Percentiles rank a stretch among this genome's conserved stretches.
Evolutionary conservation across 2,797 vertebrate genomes (phyloP).

Genomic region (Stomatorhinus walkeri): DNA sequence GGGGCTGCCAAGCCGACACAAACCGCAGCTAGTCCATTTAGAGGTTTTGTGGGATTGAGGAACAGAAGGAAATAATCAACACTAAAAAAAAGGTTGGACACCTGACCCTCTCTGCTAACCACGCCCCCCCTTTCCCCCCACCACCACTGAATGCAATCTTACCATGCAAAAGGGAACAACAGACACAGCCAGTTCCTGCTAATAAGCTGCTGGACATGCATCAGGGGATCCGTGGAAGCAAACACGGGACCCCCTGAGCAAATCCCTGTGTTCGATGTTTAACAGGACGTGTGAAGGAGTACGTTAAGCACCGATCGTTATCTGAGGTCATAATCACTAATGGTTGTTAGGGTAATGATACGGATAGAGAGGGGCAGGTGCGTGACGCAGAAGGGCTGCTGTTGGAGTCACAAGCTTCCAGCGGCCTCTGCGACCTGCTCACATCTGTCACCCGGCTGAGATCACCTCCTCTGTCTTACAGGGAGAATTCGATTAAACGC

Average conservation of each 20-base stretch:
- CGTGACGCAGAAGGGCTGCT: not conserved
- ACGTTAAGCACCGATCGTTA: not conserved
- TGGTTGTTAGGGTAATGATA: not conserved
- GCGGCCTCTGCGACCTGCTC: not conserved
- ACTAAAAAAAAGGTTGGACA: not conserved
- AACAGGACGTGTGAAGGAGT: not conserved
- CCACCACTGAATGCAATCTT: not conserved
- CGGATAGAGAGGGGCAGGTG: not conserved
- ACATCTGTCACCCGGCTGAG: not conserved
- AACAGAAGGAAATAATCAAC: not conserved
- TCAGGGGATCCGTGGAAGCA: not conserved
- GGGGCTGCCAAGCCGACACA: not conserved
- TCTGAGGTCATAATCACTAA: not conserved
- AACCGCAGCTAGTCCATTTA: not conserved
- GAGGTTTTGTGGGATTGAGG: not conserved
- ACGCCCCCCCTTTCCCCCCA: not conserved
- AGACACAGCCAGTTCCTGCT: not conserved
- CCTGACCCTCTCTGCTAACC: not conserved
- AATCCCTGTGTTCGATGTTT: not conserved
- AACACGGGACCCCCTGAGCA: not conserved
- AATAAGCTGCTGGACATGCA: not conserved
- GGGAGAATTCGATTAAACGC: conserved; percentile 1
- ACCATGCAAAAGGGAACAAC: not conserved
- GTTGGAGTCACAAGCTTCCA: not conserved
- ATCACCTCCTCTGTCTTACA: conserved; percentile 1